These are phyloP conservation scores for Cetonia aurata DNA, from an alignment of 2,888 invertebrate genomes.

Conservation along the genomic window DNA sequence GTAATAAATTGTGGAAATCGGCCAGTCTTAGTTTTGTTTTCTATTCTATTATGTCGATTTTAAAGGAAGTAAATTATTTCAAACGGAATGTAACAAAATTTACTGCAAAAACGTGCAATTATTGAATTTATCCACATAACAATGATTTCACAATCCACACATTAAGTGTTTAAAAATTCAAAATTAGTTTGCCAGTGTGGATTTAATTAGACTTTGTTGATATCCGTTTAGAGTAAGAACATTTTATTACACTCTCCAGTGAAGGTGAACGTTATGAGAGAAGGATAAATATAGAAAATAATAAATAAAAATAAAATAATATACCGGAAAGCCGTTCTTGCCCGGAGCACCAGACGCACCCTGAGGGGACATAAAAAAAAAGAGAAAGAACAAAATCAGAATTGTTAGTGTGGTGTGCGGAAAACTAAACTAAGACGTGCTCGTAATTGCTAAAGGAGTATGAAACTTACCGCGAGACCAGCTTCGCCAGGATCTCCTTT, in stretches of 20 bases:
- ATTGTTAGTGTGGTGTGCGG: slow-evolving; percentile 50
- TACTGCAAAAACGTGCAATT: too few species aligned
- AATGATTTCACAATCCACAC: too few species aligned
- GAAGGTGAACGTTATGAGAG: slow-evolving; percentile 32
- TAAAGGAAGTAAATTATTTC: too few species aligned
- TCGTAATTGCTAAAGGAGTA: slow-evolving; percentile 44
- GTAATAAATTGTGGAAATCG: too few species aligned
- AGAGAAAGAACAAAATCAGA: slow-evolving; percentile 56
- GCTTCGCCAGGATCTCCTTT: slow-evolving; percentile 88
- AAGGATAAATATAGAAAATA: slow-evolving; percentile 54
- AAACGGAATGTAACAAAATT: too few species aligned
- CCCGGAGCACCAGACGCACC: slow-evolving; percentile 85
- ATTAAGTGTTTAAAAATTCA: too few species aligned
- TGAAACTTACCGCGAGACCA: slow-evolving; percentile 80
- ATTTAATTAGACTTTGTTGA: too few species aligned
- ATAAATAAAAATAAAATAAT: slow-evolving; percentile 68
- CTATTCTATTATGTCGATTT: too few species aligned
- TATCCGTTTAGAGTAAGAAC: background rate
- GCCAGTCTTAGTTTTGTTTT: too few species aligned
- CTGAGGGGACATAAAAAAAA: slow-evolving; percentile 70
- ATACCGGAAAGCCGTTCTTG: slow-evolving; percentile 93
- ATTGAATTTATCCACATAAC: too few species aligned
- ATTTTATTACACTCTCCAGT: slow-evolving; percentile 23
- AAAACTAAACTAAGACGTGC: slow-evolving; percentile 48
- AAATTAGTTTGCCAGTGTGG: too few species aligned